phyloP scores from a whole-genome alignment of 2,113 vertebrate species.

The Brachypodius melanocephalos region DNA sequence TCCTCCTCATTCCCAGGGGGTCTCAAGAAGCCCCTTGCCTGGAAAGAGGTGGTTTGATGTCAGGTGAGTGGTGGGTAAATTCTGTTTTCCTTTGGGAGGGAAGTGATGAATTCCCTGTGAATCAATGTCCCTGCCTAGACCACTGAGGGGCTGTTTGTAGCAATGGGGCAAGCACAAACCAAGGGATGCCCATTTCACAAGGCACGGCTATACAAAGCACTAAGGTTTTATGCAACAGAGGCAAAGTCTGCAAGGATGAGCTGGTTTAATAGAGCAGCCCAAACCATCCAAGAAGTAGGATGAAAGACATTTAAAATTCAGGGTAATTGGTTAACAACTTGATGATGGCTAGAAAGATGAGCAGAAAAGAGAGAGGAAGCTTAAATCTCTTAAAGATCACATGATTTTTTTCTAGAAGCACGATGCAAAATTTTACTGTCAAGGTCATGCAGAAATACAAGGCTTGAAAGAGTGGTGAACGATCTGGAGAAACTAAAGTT shows the following conservation, averaged over 20 bases:
- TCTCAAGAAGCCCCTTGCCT: not conserved
- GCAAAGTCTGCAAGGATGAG: not conserved
- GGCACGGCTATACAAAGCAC: not conserved
- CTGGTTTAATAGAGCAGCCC: not conserved
- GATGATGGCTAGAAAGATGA: not conserved
- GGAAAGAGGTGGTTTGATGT: not conserved
- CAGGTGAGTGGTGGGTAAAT: not conserved
- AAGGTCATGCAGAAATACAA: not conserved
- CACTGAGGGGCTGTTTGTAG: not conserved
- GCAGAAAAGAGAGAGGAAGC: not conserved
- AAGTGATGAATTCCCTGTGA: not conserved
- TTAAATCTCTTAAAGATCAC: not conserved
- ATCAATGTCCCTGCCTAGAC: not conserved
- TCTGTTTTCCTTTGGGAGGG: not conserved
- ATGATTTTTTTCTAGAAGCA: not conserved
- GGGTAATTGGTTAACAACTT: not conserved
- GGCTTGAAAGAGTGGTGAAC: not conserved
- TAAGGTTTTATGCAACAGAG: not conserved
- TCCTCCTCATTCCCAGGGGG: not conserved
- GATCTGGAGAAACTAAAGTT: not conserved
- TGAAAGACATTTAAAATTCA: not conserved
- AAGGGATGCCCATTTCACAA: fast-evolving
- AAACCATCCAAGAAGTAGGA: not conserved
- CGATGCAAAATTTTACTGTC: not conserved
- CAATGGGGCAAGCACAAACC: fast-evolving